Evolutionary conservation across 92 coral and sea anemone species (phyloP).

Genomic region (Porites divaricata): DNA sequence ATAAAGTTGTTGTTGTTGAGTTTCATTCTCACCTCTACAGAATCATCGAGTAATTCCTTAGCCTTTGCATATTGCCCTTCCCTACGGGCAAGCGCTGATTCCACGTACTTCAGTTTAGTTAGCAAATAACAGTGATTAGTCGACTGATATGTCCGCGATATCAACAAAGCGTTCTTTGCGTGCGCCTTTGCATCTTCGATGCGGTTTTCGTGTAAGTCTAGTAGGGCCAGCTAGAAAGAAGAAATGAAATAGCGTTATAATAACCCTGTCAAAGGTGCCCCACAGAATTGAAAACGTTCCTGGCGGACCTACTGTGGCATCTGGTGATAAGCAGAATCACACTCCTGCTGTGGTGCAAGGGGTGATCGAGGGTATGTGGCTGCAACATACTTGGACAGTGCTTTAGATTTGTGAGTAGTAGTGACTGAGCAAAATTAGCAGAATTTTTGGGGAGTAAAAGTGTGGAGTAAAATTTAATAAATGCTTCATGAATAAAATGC

Average conservation of each 20-base stretch:
- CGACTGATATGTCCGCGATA: neutral
- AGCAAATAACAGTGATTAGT: slow-evolving; percentile 17
- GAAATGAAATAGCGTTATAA: neutral
- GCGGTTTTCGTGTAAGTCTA: slow-evolving; percentile 21
- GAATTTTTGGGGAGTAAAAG: too few relatives aligned
- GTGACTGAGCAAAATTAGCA: too few relatives aligned
- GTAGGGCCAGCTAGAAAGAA: slow-evolving; percentile 7
- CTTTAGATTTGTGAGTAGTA: too few relatives aligned
- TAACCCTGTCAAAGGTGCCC: too few relatives aligned
- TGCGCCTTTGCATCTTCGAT: neutral
- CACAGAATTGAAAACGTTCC: too few relatives aligned
- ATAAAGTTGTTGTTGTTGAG: neutral
- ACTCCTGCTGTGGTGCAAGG: too few relatives aligned
- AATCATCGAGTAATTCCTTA: slow-evolving; percentile 18
- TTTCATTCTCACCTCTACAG: slow-evolving; percentile 25
- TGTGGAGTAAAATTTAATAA: too few relatives aligned
- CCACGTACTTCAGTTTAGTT: slow-evolving; percentile 14
- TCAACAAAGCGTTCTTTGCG: slow-evolving; percentile 6
- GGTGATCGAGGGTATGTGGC: too few relatives aligned
- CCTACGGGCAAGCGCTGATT: slow-evolving; percentile 27
- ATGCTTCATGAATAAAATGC: too few relatives aligned
- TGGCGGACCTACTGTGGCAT: too few relatives aligned
- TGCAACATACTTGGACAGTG: too few relatives aligned
- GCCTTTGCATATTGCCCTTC: slow-evolving; percentile 19
- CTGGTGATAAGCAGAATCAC: too few relatives aligned